Conservation (phyloP, 2,113 vertebrate genomes). For the Microtus oregoni region DNA sequence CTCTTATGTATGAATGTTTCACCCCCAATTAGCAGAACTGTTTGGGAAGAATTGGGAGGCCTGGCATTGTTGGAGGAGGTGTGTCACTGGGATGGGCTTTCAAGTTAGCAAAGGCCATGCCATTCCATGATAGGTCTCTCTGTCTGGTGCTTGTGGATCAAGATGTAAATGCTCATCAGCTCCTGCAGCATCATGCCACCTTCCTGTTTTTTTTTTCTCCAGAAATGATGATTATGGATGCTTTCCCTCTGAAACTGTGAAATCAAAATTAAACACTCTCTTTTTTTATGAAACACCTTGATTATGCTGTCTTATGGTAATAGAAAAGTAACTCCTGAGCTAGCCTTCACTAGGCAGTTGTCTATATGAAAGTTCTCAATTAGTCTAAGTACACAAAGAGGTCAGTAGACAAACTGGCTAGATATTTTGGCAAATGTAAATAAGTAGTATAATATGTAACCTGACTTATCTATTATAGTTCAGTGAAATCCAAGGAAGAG, state of each 20-base stretch:
- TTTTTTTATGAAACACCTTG: neutral
- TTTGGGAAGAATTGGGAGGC: neutral
- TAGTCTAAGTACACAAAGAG: neutral
- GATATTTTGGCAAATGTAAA: neutral
- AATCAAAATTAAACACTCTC: neutral
- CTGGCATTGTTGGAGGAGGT: neutral
- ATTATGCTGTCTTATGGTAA: neutral
- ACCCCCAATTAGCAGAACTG: neutral
- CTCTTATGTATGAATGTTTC: neutral
- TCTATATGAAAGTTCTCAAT: neutral
- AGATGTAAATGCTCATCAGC: neutral
- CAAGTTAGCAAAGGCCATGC: neutral
- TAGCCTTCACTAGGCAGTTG: neutral
- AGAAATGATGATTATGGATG: neutral
- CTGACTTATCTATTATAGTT: neutral
- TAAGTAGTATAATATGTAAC: neutral
- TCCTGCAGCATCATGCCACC: neutral
- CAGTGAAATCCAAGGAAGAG: neutral
- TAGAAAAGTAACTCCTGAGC: neutral
- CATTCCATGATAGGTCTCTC: neutral
- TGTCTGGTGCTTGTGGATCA: neutral
- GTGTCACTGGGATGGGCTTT: neutral
- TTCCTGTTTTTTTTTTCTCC: neutral
- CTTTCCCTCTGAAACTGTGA: neutral
- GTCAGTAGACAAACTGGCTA: neutral